These are phyloP conservation scores for Epizoanthus stellaris DNA, from an alignment of 92 coral and sea anemone genomes.

Conservation along the genomic window DNA sequence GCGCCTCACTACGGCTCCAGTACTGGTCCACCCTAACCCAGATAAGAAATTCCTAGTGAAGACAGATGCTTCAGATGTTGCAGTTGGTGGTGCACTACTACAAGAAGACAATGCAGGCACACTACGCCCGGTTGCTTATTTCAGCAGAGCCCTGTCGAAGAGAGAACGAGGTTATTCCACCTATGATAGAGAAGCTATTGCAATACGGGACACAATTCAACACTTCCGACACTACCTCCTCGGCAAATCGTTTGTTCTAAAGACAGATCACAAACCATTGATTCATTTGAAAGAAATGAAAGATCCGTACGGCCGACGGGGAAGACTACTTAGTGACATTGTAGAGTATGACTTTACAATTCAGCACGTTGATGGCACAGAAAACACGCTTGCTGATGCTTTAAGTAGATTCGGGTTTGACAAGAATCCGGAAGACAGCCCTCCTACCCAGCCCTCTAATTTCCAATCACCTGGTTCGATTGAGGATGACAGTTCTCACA, in stretches of 20 bases:
- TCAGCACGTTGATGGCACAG: conserved; percentile 44
- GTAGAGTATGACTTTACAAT: conserved; percentile 47
- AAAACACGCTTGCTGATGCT: conserved; percentile 40
- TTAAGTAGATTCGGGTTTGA: conserved; percentile 24
- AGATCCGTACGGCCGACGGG: conserved; percentile 50
- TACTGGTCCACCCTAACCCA: conserved; percentile 34
- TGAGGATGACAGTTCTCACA: no score
- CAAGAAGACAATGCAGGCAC: not conserved
- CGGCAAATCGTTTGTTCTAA: not conserved
- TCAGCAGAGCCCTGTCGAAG: conserved; percentile 31
- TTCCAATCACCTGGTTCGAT: no score
- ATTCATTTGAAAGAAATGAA: conserved; percentile 32
- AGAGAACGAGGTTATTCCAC: conserved; percentile 38
- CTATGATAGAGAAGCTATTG: conserved; percentile 48
- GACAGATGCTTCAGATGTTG: conserved; percentile 30
- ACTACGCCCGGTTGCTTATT: conserved; percentile 37
- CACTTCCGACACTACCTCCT: conserved; percentile 38
- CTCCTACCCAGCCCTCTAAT: no score
- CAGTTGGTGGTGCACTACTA: conserved; percentile 29
- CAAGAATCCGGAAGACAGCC: no score
- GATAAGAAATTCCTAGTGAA: conserved; percentile 17
- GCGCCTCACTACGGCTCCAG: conserved; percentile 28
- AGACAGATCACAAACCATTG: conserved; percentile 39
- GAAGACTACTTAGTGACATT: conserved; percentile 51
- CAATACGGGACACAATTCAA: conserved; percentile 45